Evolutionary conservation across 2,888 invertebrate species (phyloP).

Genomic region (Cylloceria caligata): DNA sequence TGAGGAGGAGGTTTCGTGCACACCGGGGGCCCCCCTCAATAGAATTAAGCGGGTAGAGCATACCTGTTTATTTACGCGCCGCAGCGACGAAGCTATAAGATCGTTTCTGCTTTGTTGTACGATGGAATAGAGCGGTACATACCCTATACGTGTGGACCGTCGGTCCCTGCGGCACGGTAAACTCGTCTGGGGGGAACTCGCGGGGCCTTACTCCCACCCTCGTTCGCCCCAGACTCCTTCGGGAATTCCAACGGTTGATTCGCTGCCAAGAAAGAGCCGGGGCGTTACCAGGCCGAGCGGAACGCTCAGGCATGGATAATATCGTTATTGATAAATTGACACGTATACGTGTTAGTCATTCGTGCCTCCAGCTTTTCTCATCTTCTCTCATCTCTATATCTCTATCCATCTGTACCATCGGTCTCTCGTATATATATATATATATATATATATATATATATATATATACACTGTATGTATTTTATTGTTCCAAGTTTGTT

Average conservation of each 20-base stretch:
- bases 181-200: constrained; percentile 53
- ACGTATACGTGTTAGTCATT: constrained; percentile 62
- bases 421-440: too few species aligned
- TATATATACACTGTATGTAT: not conserved
- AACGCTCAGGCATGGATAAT: constrained; percentile 58
- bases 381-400: constrained; percentile 40
- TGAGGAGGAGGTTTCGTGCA: constrained; percentile 19
- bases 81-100: constrained; percentile 42
- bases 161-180: constrained; percentile 46
- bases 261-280: constrained; percentile 56
- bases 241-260: constrained; percentile 63
- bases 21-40: constrained; percentile 31
- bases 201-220: constrained; percentile 40
- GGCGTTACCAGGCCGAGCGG: constrained; percentile 57
- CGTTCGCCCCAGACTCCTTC: not conserved
- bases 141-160: constrained; percentile 38
- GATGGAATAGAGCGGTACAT: constrained; percentile 63
- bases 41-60: constrained; percentile 62
- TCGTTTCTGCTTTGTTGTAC: constrained; percentile 30
- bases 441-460: too few species aligned
- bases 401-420: constrained; percentile 43
- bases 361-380: constrained; percentile 46
- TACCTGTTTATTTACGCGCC: constrained; percentile 67
- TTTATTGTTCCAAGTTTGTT: constrained; percentile 1
- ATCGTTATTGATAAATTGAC: constrained; percentile 69